These are phyloP conservation scores for Dasysyrphus tricinctus DNA, from an alignment of 2,888 invertebrate genomes.

Conservation along the genomic window DNA sequence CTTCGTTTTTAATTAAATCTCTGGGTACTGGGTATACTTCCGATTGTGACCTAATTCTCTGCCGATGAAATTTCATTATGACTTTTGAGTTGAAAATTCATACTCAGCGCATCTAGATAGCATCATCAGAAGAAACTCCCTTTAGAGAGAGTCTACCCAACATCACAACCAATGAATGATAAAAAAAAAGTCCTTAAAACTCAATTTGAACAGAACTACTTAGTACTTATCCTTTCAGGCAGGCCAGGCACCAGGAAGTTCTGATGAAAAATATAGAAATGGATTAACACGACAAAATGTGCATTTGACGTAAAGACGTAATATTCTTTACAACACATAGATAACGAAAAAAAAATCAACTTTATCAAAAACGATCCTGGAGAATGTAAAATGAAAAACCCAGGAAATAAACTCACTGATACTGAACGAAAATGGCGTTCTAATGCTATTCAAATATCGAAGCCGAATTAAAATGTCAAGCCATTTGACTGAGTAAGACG, in stretches of 20 bases:
- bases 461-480: slow-evolving; percentile 41
- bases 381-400: not conserved
- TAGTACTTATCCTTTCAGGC: not conserved
- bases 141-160: not conserved
- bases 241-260: not conserved
- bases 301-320: not conserved
- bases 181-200: slow-evolving; percentile 54
- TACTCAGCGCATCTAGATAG: slow-evolving; percentile 14
- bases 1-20: slow-evolving; percentile 65
- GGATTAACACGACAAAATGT: not conserved
- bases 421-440: not conserved
- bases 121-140: not conserved
- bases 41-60: slow-evolving; percentile 53
- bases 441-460: not conserved
- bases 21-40: slow-evolving; percentile 23
- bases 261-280: not conserved
- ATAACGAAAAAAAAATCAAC: not conserved
- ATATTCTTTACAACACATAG: not conserved
- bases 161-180: slow-evolving; percentile 43
- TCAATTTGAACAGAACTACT: slow-evolving; percentile 58
- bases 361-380: not conserved
- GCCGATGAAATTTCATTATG: slow-evolving; percentile 44
- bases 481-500: not conserved
- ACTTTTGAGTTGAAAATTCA: slow-evolving; percentile 34
- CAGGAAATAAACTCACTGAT: not conserved